Evolutionary conservation across 2,113 vertebrate species (phyloP).

Genomic region (Anoplopoma fimbria): DNA sequence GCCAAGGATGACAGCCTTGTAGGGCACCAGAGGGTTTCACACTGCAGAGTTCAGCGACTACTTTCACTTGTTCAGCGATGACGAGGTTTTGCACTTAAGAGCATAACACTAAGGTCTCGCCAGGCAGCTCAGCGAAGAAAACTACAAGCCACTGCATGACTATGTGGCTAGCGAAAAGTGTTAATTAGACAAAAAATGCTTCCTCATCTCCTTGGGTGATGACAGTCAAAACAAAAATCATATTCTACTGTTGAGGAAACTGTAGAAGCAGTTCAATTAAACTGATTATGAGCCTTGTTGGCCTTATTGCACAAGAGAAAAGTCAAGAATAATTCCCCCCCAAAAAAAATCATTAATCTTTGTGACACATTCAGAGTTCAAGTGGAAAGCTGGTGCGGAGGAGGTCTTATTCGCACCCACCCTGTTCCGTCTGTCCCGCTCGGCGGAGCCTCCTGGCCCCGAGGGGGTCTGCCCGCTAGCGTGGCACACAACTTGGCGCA

Average conservation of each 20-base stretch:
- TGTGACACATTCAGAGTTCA: constrained; percentile 44
- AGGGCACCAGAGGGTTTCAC: constrained; percentile 45
- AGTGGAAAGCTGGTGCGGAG: constrained; percentile 48
- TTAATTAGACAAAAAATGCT: constrained; percentile 48
- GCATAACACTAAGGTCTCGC: constrained; percentile 46
- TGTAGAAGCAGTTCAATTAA: too few species aligned
- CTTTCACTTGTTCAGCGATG: constrained; percentile 46
- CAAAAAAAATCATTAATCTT: constrained; percentile 3
- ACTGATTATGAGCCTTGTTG: not conserved
- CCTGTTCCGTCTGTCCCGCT: constrained; percentile 46
- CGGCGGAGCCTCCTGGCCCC: constrained; percentile 25
- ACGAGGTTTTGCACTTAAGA: constrained; percentile 68
- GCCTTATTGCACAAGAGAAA: not conserved
- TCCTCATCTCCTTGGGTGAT: constrained; percentile 30
- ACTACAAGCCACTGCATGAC: constrained; percentile 55
- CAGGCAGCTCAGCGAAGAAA: constrained; percentile 32
- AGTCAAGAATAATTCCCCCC: constrained; percentile 15
- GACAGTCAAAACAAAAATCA: too few species aligned
- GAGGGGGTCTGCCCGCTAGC: constrained; percentile 26
- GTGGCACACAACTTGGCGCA: constrained; percentile 23
- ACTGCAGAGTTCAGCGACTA: constrained; percentile 57
- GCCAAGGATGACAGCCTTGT: constrained; percentile 43
- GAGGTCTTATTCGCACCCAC: constrained; percentile 50
- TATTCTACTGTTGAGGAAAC: too few species aligned
- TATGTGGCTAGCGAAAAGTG: constrained; percentile 50